Base-by-base conservation (phyloP, 2,797 vertebrate species). In the Holocentrus rufus region DNA sequence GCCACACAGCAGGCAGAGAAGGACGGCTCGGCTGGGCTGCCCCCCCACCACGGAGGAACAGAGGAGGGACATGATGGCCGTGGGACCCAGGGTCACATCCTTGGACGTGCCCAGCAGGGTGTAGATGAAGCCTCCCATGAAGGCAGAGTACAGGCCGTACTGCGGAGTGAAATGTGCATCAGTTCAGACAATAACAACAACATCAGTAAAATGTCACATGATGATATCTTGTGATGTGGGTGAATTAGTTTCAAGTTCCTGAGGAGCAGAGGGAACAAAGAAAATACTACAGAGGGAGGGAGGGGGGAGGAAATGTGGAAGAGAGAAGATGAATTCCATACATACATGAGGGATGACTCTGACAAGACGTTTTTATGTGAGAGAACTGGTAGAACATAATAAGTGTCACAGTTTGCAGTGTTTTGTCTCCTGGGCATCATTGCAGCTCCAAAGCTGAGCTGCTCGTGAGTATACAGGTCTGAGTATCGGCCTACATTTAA, bases 41-140 rank as follows among this genome's bases (percentile, higher is more conserved):
- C 92, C 94, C 65, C 89, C 93, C 0, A 96, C 88, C 23, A 97
- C 96, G 0, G 93, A 92, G 22, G 94, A 95, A 52, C 98, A 96
- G 46, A 99, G 93, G 47, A 98, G 95, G 0, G 98, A 99, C 97
- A 99, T 96, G 93, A 99, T 97, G 83, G 98, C 97, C 0, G 97
- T 99, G 27, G 98, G 97, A 34, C 98, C 98, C 90, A 99, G 90
- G 0, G 97, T 98, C 87, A 99, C 92, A 0, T 99, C 97, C 84
- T 97, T 98, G 15, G 98, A 96, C 0, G 97, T 98, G 69, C 98
- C 98, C 79, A 99, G 91, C n/a, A 98, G 11, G 67, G 94, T 94
- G 88, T 99, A 99, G 56, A 98, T 87, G 11, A 99, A 98, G 61
- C 97, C 95, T 17, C 98, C 98, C 94, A 95, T 92, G 87, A 98